Base-by-base conservation (phyloP, 1,140 invertebrate species). In the Cataglyphis hispanica region DNA sequence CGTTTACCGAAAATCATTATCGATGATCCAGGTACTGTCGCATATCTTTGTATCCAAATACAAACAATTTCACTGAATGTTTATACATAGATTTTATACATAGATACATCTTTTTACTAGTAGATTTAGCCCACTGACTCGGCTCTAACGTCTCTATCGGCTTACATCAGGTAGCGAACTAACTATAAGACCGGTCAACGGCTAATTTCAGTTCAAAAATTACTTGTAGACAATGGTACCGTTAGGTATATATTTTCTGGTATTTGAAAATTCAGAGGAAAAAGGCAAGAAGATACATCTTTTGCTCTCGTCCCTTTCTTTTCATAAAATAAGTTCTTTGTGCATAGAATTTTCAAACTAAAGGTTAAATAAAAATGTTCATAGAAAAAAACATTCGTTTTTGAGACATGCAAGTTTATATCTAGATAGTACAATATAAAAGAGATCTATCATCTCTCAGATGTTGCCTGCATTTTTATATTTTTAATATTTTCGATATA, bases 121-220 rank as follows among this genome's bases (percentile, higher is more conserved):
- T 0, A 46, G 84, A 61, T 72, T 81, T 22, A 31, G 40, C 27
- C n/a, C 22, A 69, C 11, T 31, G n/a, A 75, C 25, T n/a, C 40
- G 61, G 50, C 77, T 80, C 25, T 22, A 31, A 43, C n/a, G 27
- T 25, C 40, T 46, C 81, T 88, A 87, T 43, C n/a, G 53, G 22
- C 13, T 43, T n/a, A 5, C 22, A 46, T 58, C 85, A 84, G 70
- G 64, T 88, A 87, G 46, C 58, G 22, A n/a, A 67, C 25, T n/a
- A 37, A 16, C 13, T 80, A 16, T 16, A 43, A 56, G 31, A 72
- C 31, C 31, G 31, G 40, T 40, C 16, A 53, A 61, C 37, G 58
- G 63, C n/a, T 63, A 66, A 40, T 85, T 37, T 74, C 50, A 13
- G 25, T 67, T 10, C 11, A 16, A 58, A 74, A 60, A 61, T 31